phyloP scores from a whole-genome alignment of 2,888 invertebrate species.

The Cryptophagus acutangulus region DNA sequence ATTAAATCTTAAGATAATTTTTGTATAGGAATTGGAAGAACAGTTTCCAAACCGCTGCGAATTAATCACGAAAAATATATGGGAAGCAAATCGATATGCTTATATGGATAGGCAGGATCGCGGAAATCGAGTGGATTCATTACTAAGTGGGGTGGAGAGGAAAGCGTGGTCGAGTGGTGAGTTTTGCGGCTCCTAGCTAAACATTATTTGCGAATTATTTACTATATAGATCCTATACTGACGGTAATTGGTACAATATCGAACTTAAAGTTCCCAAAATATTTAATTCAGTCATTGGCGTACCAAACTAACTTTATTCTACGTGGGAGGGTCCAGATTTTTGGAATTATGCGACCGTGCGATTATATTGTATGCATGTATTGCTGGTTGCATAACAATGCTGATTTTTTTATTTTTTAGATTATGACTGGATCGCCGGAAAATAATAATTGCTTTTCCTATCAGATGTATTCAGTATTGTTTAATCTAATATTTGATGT shows the following conservation, averaged over 20 bases:
- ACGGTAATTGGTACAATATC: slow-evolving; percentile 59
- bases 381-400: neutral
- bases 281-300: slow-evolving; percentile 57
- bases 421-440: neutral
- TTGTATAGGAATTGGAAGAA: slow-evolving; percentile 41
- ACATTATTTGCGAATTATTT: slow-evolving; percentile 7
- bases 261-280: slow-evolving; percentile 55
- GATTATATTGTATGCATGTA: slow-evolving; percentile 56
- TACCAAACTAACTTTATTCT: slow-evolving; percentile 55
- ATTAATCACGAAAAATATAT: slow-evolving; percentile 55
- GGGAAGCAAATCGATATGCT: slow-evolving; percentile 54
- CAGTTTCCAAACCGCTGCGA: slow-evolving; percentile 46
- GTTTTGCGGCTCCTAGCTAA: slow-evolving; percentile 23
- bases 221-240: slow-evolving; percentile 50
- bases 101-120: slow-evolving; percentile 57
- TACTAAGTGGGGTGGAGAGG: slow-evolving; percentile 53
- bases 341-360: slow-evolving; percentile 56
- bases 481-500: slow-evolving; percentile 66
- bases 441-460: too few species aligned
- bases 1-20: slow-evolving; percentile 40
- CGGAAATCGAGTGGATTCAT: slow-evolving; percentile 51
- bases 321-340: slow-evolving; percentile 60
- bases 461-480: slow-evolving; percentile 47
- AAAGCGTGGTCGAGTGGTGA: slow-evolving; percentile 49
- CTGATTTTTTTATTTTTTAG: slow-evolving; percentile 12